Base-by-base conservation (phyloP, 2,113 vertebrate species). In the Anguilla rostrata region DNA sequence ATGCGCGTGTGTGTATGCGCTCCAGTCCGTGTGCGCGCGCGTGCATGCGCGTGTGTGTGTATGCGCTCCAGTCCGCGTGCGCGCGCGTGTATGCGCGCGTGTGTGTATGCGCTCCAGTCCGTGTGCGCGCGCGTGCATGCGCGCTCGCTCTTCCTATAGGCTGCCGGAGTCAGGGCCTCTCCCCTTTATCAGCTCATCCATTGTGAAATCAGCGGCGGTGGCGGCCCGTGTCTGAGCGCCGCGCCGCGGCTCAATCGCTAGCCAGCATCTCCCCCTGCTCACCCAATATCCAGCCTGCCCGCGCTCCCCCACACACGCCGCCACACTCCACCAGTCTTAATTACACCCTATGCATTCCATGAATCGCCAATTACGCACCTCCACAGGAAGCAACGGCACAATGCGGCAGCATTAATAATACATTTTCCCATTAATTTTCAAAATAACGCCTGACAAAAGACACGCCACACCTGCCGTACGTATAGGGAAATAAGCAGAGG, bases 301-400 rank as follows among this genome's bases (percentile, higher is more conserved):
- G 88, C 91, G 91, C 92, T 91, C 93, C 92, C 88, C 92, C 92
- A 91, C 90, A 91, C 89, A 94, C 94, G 93, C 90, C 94, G 94
- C 95, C 94, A 92, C 94, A 95, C 93, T 94, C 92, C 92, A 95
- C 91, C 93, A 91, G 90, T 95, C 95, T 95, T 96, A 96, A 95
- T 96, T 95, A 94, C 94, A 81, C 93, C 91, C 94, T 95, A 94
- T 95, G 92, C 95, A 95, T 96, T 95, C 94, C 94, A 95, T 81
- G 80, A 81, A 57, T 83, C 43, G 14, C 82, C 95, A 93, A 95
- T 95, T 95, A 93, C 91, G 90, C 93, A 92, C 93, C 93, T 87
- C 91, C 84, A 53, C 60, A 43, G 88, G 93, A 93, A 92, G 92
- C 91, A 63, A 60, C 0, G 4, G 81, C n/a, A 83, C 49, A 53